phyloP scores from a whole-genome alignment of 2,797 vertebrate genomes.

The Cuniculus paca region DNA sequence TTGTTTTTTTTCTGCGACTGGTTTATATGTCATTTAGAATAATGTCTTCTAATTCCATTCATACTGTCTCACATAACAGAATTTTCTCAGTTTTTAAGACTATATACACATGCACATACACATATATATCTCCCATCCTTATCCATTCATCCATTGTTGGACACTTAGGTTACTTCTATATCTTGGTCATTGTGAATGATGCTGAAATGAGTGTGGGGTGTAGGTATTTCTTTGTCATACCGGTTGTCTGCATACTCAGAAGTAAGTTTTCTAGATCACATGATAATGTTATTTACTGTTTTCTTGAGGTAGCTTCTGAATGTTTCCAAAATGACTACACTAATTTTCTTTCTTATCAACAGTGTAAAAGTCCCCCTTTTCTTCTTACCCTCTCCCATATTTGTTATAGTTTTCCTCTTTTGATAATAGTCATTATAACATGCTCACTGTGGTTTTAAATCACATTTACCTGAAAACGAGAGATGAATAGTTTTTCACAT shows the following conservation, averaged over 20 bases:
- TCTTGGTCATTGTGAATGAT: not conserved
- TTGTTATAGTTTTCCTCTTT: not conserved
- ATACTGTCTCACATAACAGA: too few species aligned
- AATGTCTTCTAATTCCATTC: not conserved
- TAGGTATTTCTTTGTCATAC: not conserved
- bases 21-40: not conserved
- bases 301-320: not conserved
- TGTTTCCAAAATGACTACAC: not conserved
- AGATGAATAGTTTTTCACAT: not conserved
- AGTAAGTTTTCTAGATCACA: not conserved
- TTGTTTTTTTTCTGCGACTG: not conserved
- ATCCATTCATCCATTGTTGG: too few species aligned
- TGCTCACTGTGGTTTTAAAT: not conserved
- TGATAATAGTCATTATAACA: not conserved
- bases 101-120: not conserved
- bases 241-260: not conserved
- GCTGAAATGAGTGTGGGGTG: too few species aligned
- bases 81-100: not conserved
- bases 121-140: not conserved
- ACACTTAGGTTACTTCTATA: not conserved
- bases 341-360: not conserved
- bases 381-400: not conserved
- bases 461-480: not conserved
- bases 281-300: not conserved
- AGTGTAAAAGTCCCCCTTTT: not conserved